Base-by-base conservation (phyloP, 2,888 invertebrate species). In the Altica lythri region DNA sequence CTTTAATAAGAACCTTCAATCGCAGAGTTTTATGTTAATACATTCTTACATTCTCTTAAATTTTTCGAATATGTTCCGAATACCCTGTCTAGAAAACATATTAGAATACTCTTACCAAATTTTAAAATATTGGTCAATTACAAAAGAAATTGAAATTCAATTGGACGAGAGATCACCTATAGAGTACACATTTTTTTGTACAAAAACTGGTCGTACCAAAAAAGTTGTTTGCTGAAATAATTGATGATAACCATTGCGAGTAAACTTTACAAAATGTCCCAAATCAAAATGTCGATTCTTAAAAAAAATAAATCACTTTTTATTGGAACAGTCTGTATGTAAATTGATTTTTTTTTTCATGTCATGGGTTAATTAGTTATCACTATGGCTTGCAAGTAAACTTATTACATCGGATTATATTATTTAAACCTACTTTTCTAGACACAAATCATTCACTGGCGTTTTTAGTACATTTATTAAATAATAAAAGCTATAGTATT, bases 341-440 rank as follows among this genome's bases (percentile, higher is more conserved):
- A n/a, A n/a, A n/a, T n/a, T n/a, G n/a, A n/a, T 55, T 62, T 64
- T 58, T 57, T 65, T 13, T 5, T 25, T 17, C 40, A 62, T 58
- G 53, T 62, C 62, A 62, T 60, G 60, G 60, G 59, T 64, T 64
- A 63, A 62, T 62, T n/a, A 60, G 52, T 68, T 68, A 72, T 71
- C 70, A 70, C 71, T 74, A 74, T 72, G 72, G 71, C 68, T 73
- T 68, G 64, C 67, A 67, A 70, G 71, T 69, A 73, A 73, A 72
- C 55, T 55, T 55, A 69, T 69, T 74, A 73, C 72, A 74, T 71
- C 65, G 69, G 73, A 73, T 70, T 74, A 74, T 69, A 69, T 67
- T 71, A 68, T 67, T 70, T 70, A 71, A 69, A 69, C 70, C 73
- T 74, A 74, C 72, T 69, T 66, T 65, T 68, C 74, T 74, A 74